A percentile compares a stretch with the other conserved stretches of the same genome.
These are phyloP conservation scores for Eptesicus fuscus DNA, from an alignment of 2,113 vertebrate species.

Conservation along the genomic window DNA sequence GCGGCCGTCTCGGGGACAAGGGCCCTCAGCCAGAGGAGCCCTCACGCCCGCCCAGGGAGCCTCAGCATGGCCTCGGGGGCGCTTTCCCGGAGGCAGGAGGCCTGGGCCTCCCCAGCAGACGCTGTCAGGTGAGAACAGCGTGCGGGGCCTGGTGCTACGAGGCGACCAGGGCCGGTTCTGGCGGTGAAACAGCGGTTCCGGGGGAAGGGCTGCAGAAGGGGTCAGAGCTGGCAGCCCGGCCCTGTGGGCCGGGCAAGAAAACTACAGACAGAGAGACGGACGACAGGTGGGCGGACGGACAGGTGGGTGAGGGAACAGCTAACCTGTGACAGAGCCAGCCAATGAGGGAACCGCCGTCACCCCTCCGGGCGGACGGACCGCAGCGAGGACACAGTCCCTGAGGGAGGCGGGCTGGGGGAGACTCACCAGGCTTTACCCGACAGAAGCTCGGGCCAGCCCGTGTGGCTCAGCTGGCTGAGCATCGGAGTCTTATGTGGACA, in stretches of 20 bases:
- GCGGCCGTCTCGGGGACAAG: neutral
- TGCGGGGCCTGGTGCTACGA: too few relatives aligned
- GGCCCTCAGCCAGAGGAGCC: neutral
- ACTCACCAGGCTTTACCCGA: neutral
- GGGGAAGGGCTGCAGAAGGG: neutral
- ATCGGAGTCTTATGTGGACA: too few relatives aligned
- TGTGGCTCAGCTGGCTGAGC: too few relatives aligned
- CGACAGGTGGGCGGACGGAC: accelerated
- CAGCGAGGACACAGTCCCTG: accelerated
- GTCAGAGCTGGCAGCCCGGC: neutral
- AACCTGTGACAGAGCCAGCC: neutral
- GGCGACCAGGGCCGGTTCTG: too few relatives aligned
- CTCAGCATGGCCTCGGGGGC: neutral
- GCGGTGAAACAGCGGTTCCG: too few relatives aligned
- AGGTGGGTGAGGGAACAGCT: neutral
- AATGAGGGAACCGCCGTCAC: accelerated
- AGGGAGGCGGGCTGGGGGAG: neutral
- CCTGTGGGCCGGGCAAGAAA: neutral
- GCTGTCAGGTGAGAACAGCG: too few relatives aligned
- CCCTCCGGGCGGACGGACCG: accelerated
- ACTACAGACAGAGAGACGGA: neutral
- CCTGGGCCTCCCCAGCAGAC: neutral
- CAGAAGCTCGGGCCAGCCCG: too few relatives aligned
- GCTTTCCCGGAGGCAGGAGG: neutral
- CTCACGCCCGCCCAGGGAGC: accelerated